phyloP scores from a whole-genome alignment of 2,113 vertebrate genomes.

The Semnornis frantzii region DNA sequence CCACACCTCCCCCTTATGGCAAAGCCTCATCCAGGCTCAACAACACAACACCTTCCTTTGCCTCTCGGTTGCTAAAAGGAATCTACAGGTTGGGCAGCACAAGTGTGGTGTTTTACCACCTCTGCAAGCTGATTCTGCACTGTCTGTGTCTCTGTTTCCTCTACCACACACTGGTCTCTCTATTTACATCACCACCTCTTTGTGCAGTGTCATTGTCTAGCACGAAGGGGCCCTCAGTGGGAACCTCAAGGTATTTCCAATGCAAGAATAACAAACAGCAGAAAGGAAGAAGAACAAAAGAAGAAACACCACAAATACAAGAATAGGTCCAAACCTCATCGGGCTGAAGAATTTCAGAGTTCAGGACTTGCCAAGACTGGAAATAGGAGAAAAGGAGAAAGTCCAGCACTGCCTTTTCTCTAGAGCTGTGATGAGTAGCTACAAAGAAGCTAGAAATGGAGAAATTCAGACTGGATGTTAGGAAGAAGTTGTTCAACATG shows the following conservation, averaged over 20 bases:
- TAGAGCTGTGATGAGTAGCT: not conserved
- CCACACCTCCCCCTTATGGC: not conserved
- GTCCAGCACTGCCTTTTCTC: not conserved
- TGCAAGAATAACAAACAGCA: conserved; percentile 23
- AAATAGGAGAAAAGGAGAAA: not conserved
- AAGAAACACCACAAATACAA: not conserved
- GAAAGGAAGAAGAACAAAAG: conserved; percentile 37
- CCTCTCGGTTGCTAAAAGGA: not conserved
- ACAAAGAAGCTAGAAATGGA: too few species aligned
- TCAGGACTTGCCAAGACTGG: not conserved
- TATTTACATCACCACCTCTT: conserved; percentile 50
- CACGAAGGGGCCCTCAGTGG: conserved; percentile 64
- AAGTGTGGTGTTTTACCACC: not conserved
- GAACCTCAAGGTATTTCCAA: conserved; percentile 65
- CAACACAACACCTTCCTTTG: not conserved
- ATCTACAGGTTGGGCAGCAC: not conserved
- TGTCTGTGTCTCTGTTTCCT: conserved; percentile 19
- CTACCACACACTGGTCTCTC: conserved; percentile 34
- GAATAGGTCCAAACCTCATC: not conserved
- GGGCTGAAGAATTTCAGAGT: not conserved
- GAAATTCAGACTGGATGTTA: too few species aligned
- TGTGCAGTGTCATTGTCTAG: conserved; percentile 4
- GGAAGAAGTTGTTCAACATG: too few species aligned
- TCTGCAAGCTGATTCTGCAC: not conserved
- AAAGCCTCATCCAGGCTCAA: not conserved